Base-by-base conservation (phyloP, 2,797 vertebrate species). In the Phrynocephalus forsythii region DNA sequence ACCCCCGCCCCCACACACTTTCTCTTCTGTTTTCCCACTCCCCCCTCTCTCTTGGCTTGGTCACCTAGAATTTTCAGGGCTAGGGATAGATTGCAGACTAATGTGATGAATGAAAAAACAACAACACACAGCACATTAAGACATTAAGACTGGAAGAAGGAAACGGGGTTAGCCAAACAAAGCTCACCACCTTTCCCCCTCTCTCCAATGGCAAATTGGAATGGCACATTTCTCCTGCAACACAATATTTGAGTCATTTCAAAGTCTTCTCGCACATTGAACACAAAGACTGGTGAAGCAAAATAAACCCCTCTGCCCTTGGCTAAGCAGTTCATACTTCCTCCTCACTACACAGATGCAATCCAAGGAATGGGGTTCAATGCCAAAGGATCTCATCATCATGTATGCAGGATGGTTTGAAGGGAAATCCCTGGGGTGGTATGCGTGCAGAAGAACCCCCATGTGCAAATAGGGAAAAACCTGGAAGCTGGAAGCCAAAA, bases 111-210 rank as follows among this genome's bases (percentile, higher is more conserved):
- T 73, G 44, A 38, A 88, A 87, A 90, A 89, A 93, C 91, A 52
- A 77, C 22, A 44, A 44, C 38, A 80, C 76, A 60, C 56, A 80
- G 81, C 83, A 91, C 83, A 93, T 93, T 88, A 94, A 44, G 38
- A 56, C 52, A 56, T 56, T 56, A 56, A 89, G 91, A 86, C 68
- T 50, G 79, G 68, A 83, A 88, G 48, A 82, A 30, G 83, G 68
- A 94, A 93, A 88, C 9, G 82, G 78, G 75, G 73, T 82, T 82
- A 88, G 88, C 93, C 93, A 95, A 93, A 92, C 87, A 88, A 93
- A 95, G 90, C 88, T 86, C 88, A 87, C 82, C 63, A 91, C 81
- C 87, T 67, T 16, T 20, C 8, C 6, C 2, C 6, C 4, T 13
- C 15, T 8, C 18, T 24, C 24, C 6, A 24, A 26, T 91, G 82